Evolutionary conservation across 1,140 invertebrate genomes (phyloP).

Genomic region (Pseudomyrmex cubaensis): DNA sequence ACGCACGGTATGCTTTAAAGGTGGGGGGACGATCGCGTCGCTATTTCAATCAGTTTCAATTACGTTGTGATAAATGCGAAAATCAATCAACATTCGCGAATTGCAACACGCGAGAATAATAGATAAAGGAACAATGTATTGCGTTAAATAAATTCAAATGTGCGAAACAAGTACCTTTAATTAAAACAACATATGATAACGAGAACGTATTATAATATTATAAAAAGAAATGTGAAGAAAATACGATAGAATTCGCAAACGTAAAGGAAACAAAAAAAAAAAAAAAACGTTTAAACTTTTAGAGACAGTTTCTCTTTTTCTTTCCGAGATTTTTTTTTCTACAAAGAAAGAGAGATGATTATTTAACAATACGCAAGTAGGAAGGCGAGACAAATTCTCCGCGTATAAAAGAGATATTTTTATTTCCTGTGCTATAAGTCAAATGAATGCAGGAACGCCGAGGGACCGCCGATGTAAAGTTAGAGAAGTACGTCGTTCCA

Average conservation of each 20-base stretch:
- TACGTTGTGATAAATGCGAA: slow-evolving; percentile 13
- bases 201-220: too few species aligned
- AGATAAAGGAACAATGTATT: too few species aligned
- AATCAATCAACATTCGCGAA: slow-evolving; percentile 32
- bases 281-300: background rate
- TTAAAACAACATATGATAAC: too few species aligned
- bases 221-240: too few species aligned
- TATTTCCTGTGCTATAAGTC: background rate
- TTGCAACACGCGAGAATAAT: background rate
- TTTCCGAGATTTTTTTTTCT: background rate
- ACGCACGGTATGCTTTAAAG: slow-evolving; percentile 43
- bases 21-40: slow-evolving; percentile 22
- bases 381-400: background rate
- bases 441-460: slow-evolving; percentile 4
- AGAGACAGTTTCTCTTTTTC: background rate
- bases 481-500: slow-evolving; percentile 33
- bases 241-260: background rate
- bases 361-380: background rate
- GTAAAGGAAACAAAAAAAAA: background rate
- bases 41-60: slow-evolving; percentile 51
- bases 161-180: too few species aligned
- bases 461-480: slow-evolving; percentile 33
- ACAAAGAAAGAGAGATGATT: background rate
- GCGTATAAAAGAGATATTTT: slow-evolving; percentile 20
- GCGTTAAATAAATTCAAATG: too few species aligned